These are phyloP conservation scores for Meandrusa payeni DNA, from an alignment of 2,888 invertebrate species.

Conservation along the genomic window DNA sequence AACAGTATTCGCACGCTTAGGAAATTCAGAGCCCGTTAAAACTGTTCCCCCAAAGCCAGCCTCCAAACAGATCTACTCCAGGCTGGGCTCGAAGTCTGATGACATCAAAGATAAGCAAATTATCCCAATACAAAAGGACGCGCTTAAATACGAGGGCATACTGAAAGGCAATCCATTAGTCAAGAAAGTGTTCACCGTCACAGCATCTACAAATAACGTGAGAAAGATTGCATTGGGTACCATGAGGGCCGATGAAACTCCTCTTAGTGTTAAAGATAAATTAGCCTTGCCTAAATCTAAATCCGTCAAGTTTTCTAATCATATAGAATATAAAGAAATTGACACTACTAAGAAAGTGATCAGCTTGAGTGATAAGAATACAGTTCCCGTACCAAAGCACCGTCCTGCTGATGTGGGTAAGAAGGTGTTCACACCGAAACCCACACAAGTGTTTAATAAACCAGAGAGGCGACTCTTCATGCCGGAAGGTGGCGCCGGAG, in stretches of 20 bases:
- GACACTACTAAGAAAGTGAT: constrained; percentile 38
- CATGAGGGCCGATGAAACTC: constrained; percentile 71
- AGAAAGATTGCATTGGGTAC: constrained; percentile 61
- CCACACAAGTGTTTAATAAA: constrained; percentile 60
- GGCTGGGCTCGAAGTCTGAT: constrained; percentile 57
- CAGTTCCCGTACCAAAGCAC: constrained; percentile 7
- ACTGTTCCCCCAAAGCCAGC: constrained; percentile 34
- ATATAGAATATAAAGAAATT: constrained; percentile 70
- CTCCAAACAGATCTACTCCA: constrained; percentile 59
- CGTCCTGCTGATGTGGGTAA: constrained; percentile 4
- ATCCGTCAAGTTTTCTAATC: constrained; percentile 70
- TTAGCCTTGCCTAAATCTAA: constrained; percentile 57
- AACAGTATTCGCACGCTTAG: constrained; percentile 69
- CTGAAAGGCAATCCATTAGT: constrained; percentile 46
- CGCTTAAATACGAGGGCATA: constrained; percentile 72
- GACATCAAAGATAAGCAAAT: constrained; percentile 22
- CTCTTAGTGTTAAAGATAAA: constrained; percentile 64
- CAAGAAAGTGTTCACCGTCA: constrained; percentile 58
- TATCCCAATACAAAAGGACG: constrained; percentile 58
- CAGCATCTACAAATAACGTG: constrained; percentile 49
- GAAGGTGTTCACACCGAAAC: constrained; percentile 30
- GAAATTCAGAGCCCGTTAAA: constrained; percentile 45
- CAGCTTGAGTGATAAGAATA: constrained; percentile 2
- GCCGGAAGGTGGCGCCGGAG: constrained; percentile 47
- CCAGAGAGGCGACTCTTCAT: constrained; percentile 67